A percentile compares a stretch with the other conserved stretches of the same genome.
Conservation (phyloP, 2,888 invertebrate genomes). For the Oligia fasciuncula region DNA sequence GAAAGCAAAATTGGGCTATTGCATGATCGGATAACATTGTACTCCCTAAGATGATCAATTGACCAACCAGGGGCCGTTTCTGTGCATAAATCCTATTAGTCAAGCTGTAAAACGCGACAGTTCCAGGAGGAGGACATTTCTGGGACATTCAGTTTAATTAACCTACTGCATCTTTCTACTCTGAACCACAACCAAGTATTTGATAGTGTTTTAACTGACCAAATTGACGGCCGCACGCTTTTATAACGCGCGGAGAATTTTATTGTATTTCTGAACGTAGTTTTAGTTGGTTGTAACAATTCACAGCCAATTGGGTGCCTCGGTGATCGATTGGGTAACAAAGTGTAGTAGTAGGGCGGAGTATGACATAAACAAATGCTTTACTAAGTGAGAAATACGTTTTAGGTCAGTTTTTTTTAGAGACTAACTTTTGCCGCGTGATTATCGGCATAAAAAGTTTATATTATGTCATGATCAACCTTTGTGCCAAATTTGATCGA, state of each 20-base stretch:
- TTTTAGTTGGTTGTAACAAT: conserved; percentile 35
- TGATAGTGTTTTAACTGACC: conserved; percentile 42
- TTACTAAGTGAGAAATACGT: conserved; percentile 3
- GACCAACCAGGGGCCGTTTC: not conserved
- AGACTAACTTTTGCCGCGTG: not conserved
- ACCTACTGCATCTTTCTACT: not conserved
- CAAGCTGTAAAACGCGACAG: not conserved
- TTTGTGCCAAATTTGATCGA: not conserved
- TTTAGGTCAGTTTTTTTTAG: not conserved
- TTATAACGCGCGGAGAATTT: conserved; percentile 50
- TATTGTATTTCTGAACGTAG: conserved; percentile 36
- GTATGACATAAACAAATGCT: not conserved
- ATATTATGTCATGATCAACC: not conserved
- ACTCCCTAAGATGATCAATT: not conserved
- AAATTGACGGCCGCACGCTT: conserved; percentile 48
- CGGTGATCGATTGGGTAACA: conserved; percentile 27
- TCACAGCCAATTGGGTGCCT: conserved; percentile 27
- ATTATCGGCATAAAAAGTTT: not conserved
- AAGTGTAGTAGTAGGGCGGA: conserved; percentile 7
- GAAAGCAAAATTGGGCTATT: no score
- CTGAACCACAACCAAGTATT: conserved; percentile 16
- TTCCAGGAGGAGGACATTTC: not conserved
- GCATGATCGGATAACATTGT: not conserved
- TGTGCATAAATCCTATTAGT: not conserved
- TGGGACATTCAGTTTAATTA: not conserved